phyloP scores from a whole-genome alignment of 2,797 vertebrate genomes.

The Sebastes nivosus region DNA sequence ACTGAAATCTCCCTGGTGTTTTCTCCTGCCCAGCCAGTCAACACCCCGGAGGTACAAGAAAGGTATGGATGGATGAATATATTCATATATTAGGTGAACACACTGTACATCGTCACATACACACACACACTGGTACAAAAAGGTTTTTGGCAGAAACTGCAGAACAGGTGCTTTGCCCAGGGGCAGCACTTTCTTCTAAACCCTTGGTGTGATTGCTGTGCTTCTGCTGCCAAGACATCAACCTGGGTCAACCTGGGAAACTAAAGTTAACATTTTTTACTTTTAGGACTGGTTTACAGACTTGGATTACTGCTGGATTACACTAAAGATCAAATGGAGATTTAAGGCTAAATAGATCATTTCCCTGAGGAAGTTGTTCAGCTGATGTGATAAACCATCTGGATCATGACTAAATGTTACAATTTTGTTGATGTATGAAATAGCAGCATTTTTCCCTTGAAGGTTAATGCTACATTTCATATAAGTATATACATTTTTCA shows the following conservation, averaged over 20 bases:
- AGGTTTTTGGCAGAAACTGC: slow-evolving; percentile 21
- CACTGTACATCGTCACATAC: background rate
- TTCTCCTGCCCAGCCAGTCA: slow-evolving; percentile 16
- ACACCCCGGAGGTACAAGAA: slow-evolving; percentile 20
- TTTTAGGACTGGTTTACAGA: background rate
- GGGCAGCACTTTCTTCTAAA: slow-evolving; percentile 26
- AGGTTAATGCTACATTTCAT: background rate
- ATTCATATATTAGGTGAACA: slow-evolving; percentile 31
- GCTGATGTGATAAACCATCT: background rate
- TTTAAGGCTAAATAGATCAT: background rate
- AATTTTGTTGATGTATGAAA: background rate
- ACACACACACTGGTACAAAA: slow-evolving; percentile 16
- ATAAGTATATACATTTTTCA: background rate
- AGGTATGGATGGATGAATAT: slow-evolving; percentile 37
- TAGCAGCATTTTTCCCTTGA: background rate
- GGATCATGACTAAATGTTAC: background rate
- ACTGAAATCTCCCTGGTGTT: slow-evolving; percentile 29
- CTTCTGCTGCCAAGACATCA: slow-evolving; percentile 21
- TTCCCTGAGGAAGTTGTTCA: background rate
- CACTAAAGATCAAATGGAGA: background rate
- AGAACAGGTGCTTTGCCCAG: slow-evolving; percentile 45
- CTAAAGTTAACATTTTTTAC: slow-evolving; percentile 1
- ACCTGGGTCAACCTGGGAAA: background rate
- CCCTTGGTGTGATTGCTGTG: background rate
- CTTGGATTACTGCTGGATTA: background rate